These are phyloP conservation scores for Apoderus coryli DNA, from an alignment of 2,888 invertebrate genomes.

Conservation along the genomic window DNA sequence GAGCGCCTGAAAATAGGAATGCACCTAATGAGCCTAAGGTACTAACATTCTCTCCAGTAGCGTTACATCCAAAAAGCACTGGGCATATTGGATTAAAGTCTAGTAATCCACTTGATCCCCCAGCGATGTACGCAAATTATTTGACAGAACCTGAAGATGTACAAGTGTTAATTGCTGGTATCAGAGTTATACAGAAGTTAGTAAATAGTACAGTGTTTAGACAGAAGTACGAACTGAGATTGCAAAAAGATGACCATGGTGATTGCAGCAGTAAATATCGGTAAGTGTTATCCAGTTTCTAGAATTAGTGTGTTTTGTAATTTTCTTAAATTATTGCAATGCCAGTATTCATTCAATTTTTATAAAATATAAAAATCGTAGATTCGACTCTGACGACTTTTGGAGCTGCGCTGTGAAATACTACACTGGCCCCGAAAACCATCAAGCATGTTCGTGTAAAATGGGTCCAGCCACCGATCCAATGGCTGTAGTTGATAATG, in stretches of 20 bases:
- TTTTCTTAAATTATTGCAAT: slow-evolving; percentile 5
- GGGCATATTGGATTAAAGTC: slow-evolving; percentile 49
- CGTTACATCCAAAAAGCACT: slow-evolving; percentile 50
- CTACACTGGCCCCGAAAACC: slow-evolving; percentile 67
- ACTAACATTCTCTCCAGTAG: slow-evolving; percentile 41
- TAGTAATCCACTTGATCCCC: slow-evolving; percentile 51
- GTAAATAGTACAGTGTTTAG: slow-evolving; percentile 42
- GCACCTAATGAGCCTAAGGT: slow-evolving; percentile 26
- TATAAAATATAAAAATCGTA: slow-evolving; percentile 7
- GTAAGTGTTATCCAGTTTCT: no score
- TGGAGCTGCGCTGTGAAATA: slow-evolving; percentile 58
- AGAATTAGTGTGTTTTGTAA: no score
- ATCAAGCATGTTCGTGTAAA: slow-evolving; percentile 70
- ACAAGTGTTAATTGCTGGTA: slow-evolving; percentile 46
- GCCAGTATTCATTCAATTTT: no score
- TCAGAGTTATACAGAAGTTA: slow-evolving; percentile 40
- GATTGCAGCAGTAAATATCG: slow-evolving; percentile 33
- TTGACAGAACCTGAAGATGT: slow-evolving; percentile 51
- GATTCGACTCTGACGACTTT: slow-evolving; percentile 48
- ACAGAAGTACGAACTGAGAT: slow-evolving; percentile 41
- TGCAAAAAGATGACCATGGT: slow-evolving; percentile 35
- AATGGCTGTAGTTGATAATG: slow-evolving; percentile 59
- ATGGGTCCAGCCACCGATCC: slow-evolving; percentile 61
- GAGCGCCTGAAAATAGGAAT: slow-evolving; percentile 29
- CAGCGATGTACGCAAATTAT: slow-evolving; percentile 67